Percentiles rank a stretch among this genome's conserved stretches.
These are phyloP conservation scores for Luffia ferchaultella DNA, from an alignment of 2,888 invertebrate genomes.

Conservation along the genomic window DNA sequence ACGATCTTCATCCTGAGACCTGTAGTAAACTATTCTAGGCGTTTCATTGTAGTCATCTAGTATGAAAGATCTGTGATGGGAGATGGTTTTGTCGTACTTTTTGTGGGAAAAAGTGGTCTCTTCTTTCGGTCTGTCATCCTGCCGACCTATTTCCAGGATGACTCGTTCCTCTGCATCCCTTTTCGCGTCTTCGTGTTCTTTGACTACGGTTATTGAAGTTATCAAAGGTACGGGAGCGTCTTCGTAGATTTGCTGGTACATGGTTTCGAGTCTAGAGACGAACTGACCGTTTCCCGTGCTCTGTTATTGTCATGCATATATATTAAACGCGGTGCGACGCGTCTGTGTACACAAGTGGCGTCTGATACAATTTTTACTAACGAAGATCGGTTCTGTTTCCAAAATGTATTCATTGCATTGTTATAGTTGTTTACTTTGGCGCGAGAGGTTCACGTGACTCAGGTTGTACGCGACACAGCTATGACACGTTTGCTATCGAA, in stretches of 20 bases:
- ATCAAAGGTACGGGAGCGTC: slow-evolving; percentile 47
- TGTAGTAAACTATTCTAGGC: slow-evolving; percentile 38
- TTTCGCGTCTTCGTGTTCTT: slow-evolving; percentile 36
- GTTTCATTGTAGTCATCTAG: slow-evolving; percentile 43
- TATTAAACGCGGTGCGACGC: neutral
- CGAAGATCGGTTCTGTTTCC: neutral
- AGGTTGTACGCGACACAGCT: too few relatives aligned
- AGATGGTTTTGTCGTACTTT: slow-evolving; percentile 59
- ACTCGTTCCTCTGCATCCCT: slow-evolving; percentile 45
- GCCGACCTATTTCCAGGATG: slow-evolving; percentile 58
- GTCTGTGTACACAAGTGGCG: slow-evolving; percentile 8
- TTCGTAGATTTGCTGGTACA: slow-evolving; percentile 46
- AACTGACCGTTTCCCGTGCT: neutral
- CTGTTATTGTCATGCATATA: neutral
- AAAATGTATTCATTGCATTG: neutral
- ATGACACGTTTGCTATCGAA: too few relatives aligned
- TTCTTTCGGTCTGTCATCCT: slow-evolving; percentile 49
- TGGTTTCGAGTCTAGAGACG: slow-evolving; percentile 13
- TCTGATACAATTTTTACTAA: slow-evolving; percentile 19
- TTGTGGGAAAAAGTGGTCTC: slow-evolving; percentile 58
- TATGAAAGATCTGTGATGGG: slow-evolving; percentile 53
- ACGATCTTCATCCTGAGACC: slow-evolving; percentile 32
- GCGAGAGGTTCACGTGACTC: too few relatives aligned
- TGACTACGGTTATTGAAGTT: slow-evolving; percentile 38
- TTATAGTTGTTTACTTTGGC: neutral